Base-by-base conservation (phyloP, 2,797 vertebrate species). In the Euphonia xanthogaster region DNA sequence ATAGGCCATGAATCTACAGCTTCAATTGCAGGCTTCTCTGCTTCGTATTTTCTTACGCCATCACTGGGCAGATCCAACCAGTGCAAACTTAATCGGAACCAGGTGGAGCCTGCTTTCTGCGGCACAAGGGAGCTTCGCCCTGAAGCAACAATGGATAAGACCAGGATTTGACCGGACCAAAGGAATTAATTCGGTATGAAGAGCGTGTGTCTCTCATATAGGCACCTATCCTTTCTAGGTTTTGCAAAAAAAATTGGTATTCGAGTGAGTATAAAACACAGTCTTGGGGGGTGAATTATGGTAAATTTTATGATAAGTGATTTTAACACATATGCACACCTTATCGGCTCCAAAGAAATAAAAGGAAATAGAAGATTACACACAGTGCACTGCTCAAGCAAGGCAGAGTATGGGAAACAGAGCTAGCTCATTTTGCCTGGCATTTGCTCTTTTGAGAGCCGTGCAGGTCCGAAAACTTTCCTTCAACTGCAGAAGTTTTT, bases 21-120 rank as follows among this genome's bases (percentile, higher is more conserved):
- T 96, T 96, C 91, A 93, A 70, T 66, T 94, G 78, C 87, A 90
- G 91, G 24, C 79, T 96, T 84, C 87, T 88, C 93, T 95, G 95
- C 82, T 94, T 84, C 12, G 0, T 78, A 88, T 94, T 93, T 97
- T 92, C 76, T 90, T 95, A 92, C 14, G 16, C 95, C 96, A 94
- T 86, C 76, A 77, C 66, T 86, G 85, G 87, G 93, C 93, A 90
- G 95, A 94, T 86, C 91, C 96, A 96, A 90, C 89, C 66, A 86
- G 87, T 13, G 45, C 10, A 3, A 88, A 79, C 48, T 86, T 94
- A 97, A 96, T 97, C 47, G 0, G 85, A 93, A 86, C 93, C 96
- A 97, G 91, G 95, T 95, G 91, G 62, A 90, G 85, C 60, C 82
- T 90, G 84, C 8, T 67, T 92, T 93, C 84, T 86, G 70, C 79